Base-by-base conservation (phyloP, 92 coral and sea anemone species). In the Siderastrea radians region DNA sequence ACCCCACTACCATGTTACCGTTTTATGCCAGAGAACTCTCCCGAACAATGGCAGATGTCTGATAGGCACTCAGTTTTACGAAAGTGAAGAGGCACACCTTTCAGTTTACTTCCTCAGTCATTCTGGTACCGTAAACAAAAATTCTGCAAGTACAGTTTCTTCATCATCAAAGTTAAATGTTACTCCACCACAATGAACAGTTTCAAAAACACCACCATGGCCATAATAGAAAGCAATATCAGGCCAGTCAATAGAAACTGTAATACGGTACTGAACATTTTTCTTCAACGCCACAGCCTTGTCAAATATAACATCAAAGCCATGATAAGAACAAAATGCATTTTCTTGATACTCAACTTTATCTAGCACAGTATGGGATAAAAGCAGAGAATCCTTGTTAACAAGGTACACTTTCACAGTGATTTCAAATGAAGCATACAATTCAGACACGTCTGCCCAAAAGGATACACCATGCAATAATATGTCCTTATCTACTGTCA, bases 401-500 rank as follows among this genome's bases (percentile, higher is more conserved):
- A 0, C 60, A 73, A n/a, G 12, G 26, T n/a, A n/a, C 6, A 74
- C 43, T 11, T 52, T 17, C 10, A 51, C 55, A 43, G 78, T 52
- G 5, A 53, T 61, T 74, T 46, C 17, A 17, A n/a, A 51, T 1
- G 19, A 14, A 52, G 47, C 78, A 74, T 50, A 61, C 26, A 61
- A 6, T 15, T 61, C 43, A 1, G 11, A 11, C 2, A n/a, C 55
- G 4, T 52, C 38, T 8, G 45, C 59, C 17, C 7, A 74, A 8
- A 74, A 7, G 61, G 78, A 52, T 9, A 74, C 60, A 51, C 78
- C 78, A 52, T 74, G 57, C 78, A 74, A 74, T 61, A 51, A n/a
- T 52, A 74, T 53, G 78, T 74, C 61, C 48, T 74, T 74, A 48
- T 74, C 78, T 4, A 74, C 62, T 1, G 78, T 74, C 4, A 74